Conservation (phyloP, 2,113 vertebrate genomes). For the Suricata suricatta region DNA sequence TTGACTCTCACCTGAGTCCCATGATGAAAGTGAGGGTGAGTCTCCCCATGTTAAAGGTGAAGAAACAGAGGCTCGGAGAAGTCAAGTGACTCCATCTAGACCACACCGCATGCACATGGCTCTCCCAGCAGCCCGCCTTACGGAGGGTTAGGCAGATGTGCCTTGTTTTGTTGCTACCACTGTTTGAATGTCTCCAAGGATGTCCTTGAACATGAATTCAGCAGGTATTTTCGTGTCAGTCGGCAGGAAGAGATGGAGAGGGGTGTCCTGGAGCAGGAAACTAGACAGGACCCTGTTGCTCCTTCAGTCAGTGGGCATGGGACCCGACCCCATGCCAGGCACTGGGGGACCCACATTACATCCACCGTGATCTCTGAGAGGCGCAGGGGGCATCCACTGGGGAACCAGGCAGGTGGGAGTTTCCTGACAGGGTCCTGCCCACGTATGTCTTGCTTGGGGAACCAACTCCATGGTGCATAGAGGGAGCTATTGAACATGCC, state of each 20-base stretch:
- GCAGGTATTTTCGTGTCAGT: not conserved
- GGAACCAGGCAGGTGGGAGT: not conserved
- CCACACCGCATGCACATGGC: not conserved
- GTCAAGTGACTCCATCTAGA: not conserved
- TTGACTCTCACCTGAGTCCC: not conserved
- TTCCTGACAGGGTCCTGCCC: not conserved
- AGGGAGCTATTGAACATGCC: not conserved
- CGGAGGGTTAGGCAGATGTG: not conserved
- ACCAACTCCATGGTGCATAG: not conserved
- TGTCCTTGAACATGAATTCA: not conserved
- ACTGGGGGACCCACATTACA: not conserved
- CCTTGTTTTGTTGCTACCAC: not conserved
- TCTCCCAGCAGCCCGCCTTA: not conserved
- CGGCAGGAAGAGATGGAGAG: not conserved
- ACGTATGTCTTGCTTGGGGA: not conserved
- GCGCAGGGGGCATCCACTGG: not conserved
- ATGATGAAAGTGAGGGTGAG: not conserved
- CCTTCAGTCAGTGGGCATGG: not conserved
- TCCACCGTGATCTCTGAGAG: not conserved
- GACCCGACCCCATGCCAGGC: not conserved
- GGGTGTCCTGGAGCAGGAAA: not conserved
- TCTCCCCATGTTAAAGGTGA: not conserved
- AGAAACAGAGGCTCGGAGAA: not conserved
- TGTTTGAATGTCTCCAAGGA: not conserved
- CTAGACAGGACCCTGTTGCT: not conserved